These are phyloP conservation scores for Proisotoma minuta DNA, from an alignment of 2,888 invertebrate species.

Conservation along the genomic window DNA sequence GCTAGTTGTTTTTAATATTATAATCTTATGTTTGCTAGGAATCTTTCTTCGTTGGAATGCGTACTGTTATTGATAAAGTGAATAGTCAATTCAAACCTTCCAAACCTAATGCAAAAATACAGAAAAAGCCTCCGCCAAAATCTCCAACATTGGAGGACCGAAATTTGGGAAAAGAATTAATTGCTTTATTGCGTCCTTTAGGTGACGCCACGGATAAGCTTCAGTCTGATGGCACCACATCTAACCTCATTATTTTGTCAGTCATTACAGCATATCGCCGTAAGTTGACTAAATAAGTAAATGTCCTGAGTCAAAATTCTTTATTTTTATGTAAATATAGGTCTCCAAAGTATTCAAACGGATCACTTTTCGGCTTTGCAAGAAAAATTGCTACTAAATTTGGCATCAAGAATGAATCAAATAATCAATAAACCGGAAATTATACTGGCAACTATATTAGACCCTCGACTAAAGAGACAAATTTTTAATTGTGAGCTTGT, in stretches of 20 bases:
- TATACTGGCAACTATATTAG: neutral
- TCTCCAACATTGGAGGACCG: neutral
- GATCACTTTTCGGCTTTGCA: neutral
- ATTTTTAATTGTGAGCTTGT: too few species aligned
- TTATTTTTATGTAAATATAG: neutral
- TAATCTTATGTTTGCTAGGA: too few species aligned
- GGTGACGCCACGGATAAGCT: neutral
- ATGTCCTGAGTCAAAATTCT: neutral
- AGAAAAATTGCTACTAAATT: neutral
- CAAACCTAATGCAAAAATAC: neutral
- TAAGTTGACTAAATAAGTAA: neutral
- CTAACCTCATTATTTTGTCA: neutral
- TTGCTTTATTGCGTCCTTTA: neutral
- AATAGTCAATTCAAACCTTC: neutral
- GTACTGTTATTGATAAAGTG: neutral
- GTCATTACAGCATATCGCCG: neutral
- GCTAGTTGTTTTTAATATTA: too few species aligned
- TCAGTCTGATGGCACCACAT: neutral
- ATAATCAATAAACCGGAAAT: neutral
- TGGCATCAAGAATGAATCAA: neutral
- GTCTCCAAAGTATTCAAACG: neutral
- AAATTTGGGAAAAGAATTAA: neutral
- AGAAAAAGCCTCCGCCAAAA: neutral
- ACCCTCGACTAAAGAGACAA: neutral
- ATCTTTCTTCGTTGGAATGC: neutral